These are phyloP conservation scores for Protophormia terraenovae DNA, from an alignment of 2,888 invertebrate species.

Conservation along the genomic window DNA sequence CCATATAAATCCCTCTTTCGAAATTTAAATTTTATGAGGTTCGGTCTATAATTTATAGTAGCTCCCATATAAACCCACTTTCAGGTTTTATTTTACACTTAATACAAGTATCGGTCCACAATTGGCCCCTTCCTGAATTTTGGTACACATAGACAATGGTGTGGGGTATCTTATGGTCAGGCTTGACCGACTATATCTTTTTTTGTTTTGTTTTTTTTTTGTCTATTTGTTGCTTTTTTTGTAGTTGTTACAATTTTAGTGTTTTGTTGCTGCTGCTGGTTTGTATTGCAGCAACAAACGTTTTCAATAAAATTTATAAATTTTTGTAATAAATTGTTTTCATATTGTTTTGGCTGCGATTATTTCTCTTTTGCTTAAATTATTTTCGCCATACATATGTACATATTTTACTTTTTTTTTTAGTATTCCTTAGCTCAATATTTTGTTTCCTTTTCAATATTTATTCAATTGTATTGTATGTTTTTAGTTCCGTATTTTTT, in stretches of 20 bases:
- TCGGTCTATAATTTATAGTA: no score
- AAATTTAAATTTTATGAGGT: no score
- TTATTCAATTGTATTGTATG: background rate
- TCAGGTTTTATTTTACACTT: no score
- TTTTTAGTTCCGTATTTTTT: background rate
- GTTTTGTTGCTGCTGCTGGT: background rate
- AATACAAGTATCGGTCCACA: no score
- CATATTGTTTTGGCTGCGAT: conserved; percentile 1
- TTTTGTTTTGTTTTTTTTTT: no score
- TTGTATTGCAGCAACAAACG: conserved; percentile 14
- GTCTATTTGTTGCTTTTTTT: background rate
- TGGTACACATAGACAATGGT: no score
- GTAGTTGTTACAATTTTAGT: background rate
- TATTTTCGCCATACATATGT: no score
- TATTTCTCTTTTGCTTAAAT: background rate
- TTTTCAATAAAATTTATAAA: conserved; percentile 51
- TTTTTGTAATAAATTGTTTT: conserved; percentile 42
- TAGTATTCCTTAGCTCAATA: background rate
- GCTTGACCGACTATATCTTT: no score
- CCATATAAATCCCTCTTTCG: no score
- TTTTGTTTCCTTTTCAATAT: conserved; percentile 7
- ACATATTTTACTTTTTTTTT: background rate
- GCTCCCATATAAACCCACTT: no score
- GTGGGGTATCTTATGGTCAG: no score
- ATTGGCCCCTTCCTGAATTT: no score